A percentile compares a stretch with the other conserved stretches of the same genome.
These are phyloP conservation scores for Papilio helenus DNA, from an alignment of 1,140 invertebrate species.

Conservation along the genomic window DNA sequence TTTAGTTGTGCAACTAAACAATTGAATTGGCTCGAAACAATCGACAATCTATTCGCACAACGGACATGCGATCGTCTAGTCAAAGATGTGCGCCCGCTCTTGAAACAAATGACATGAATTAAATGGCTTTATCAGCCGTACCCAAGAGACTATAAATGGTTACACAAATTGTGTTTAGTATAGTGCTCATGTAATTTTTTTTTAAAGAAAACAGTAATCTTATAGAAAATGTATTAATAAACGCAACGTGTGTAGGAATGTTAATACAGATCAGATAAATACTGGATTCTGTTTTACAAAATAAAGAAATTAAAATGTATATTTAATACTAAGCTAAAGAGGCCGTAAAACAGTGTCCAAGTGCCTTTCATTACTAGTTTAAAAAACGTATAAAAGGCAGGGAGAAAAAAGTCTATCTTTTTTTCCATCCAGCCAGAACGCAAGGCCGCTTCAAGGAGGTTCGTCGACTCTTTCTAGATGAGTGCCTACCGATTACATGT, in stretches of 20 bases:
- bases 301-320: slow-evolving; percentile 1
- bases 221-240: neutral
- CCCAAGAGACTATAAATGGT: too few relatives aligned
- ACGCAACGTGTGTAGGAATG: neutral
- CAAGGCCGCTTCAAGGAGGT: slow-evolving; percentile 34
- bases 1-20: too few relatives aligned
- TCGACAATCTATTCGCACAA: too few relatives aligned
- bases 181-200: too few relatives aligned
- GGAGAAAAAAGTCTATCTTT: slow-evolving; percentile 14
- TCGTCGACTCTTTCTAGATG: slow-evolving; percentile 34
- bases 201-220: neutral
- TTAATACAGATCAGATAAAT: neutral
- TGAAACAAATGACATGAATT: too few relatives aligned
- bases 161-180: too few relatives aligned
- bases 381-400: neutral
- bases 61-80: too few relatives aligned
- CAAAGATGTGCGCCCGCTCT: too few relatives aligned
- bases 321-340: neutral
- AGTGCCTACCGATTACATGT: neutral
- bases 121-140: too few relatives aligned
- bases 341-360: slow-evolving; percentile 1
- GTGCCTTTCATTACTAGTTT: slow-evolving; percentile 6
- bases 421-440: slow-evolving; percentile 15
- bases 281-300: neutral
- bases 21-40: too few relatives aligned